These are phyloP conservation scores for Ormyrus nitidulus DNA, from an alignment of 2,888 invertebrate genomes.

Conservation along the genomic window DNA sequence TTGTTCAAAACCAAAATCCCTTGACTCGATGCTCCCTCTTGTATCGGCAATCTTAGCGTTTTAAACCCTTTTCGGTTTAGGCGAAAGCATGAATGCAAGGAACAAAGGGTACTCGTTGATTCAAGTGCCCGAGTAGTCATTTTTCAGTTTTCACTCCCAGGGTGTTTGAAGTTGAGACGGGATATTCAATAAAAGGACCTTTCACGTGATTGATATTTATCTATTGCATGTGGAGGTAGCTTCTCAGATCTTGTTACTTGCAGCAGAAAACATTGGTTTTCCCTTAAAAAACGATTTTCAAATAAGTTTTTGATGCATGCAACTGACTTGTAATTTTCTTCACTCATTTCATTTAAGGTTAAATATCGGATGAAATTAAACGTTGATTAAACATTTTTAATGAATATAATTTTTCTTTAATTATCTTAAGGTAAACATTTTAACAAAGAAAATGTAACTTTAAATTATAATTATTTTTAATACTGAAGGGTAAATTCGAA, in stretches of 20 bases:
- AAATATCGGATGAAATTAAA: too few species aligned
- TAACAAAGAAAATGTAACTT: too few species aligned
- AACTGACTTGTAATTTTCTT: too few species aligned
- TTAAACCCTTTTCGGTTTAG: conserved; percentile 37
- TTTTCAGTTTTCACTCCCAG: conserved; percentile 54
- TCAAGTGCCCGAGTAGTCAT: conserved; percentile 49
- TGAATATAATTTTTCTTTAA: too few species aligned
- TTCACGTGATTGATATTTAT: conserved; percentile 51
- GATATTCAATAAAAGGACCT: conserved; percentile 3
- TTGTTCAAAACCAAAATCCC: conserved; percentile 51
- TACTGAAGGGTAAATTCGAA: too few species aligned
- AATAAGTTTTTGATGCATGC: too few species aligned
- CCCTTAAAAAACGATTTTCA: too few species aligned
- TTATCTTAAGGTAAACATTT: too few species aligned
- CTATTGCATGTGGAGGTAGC: background rate
- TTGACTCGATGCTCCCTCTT: background rate
- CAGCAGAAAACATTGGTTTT: background rate
- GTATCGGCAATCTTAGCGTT: conserved; percentile 22
- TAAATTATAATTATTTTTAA: too few species aligned
- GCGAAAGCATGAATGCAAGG: conserved; percentile 13
- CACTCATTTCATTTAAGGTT: too few species aligned
- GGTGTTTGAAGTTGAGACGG: conserved; percentile 30
- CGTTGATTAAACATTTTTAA: too few species aligned
- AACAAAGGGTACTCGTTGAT: conserved; percentile 11
- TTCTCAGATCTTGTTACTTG: too few species aligned